phyloP scores from a whole-genome alignment of 1,140 invertebrate genomes.

The Arctopsyche grandis region DNA sequence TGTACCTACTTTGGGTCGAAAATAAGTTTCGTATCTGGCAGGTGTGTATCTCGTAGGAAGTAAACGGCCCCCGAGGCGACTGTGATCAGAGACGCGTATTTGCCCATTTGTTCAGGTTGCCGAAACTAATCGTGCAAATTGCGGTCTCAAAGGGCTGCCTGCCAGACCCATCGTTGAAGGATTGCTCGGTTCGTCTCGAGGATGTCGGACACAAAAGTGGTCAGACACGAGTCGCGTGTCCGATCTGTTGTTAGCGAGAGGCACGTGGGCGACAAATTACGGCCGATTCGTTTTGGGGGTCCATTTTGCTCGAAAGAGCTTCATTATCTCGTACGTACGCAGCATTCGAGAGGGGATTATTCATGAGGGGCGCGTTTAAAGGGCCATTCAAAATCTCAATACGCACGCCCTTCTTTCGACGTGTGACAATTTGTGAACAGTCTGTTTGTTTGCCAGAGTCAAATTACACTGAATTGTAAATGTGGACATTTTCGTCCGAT shows the following conservation, averaged over 20 bases:
- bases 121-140: neutral
- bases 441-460: too few relatives aligned
- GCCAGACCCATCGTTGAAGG: neutral
- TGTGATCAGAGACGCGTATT: neutral
- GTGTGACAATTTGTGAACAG: too few relatives aligned
- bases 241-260: neutral
- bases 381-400: too few relatives aligned
- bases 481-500: too few relatives aligned
- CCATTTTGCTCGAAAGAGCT: neutral
- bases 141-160: neutral
- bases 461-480: too few relatives aligned
- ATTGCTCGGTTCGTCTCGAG: neutral
- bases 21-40: neutral
- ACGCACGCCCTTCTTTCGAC: too few relatives aligned
- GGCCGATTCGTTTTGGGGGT: conserved; percentile 6
- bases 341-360: neutral
- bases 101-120: conserved; percentile 4
- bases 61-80: neutral
- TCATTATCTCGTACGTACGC: neutral
- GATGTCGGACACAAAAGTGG: neutral
- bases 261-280: conserved; percentile 27
- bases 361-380: neutral
- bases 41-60: neutral
- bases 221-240: neutral
- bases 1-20: neutral